These are phyloP conservation scores for Melanargia galathea DNA, from an alignment of 2,888 invertebrate genomes.

Conservation along the genomic window DNA sequence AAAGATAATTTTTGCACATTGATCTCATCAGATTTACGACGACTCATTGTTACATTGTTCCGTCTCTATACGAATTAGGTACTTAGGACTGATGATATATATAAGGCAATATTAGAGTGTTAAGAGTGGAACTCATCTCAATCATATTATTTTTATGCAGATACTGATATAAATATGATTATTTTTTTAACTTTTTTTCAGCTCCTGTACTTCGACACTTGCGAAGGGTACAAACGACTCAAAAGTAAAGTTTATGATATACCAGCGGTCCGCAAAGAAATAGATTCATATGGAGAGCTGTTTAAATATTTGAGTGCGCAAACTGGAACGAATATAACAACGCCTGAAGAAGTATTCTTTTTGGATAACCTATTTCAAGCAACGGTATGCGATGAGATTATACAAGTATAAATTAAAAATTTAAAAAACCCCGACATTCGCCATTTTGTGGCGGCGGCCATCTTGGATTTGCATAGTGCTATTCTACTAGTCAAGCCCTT, in stretches of 20 bases:
- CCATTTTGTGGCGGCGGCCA: too few relatives aligned
- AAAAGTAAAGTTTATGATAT: slow-evolving; percentile 55
- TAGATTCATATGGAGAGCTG: slow-evolving; percentile 57
- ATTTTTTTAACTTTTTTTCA: slow-evolving; percentile 46
- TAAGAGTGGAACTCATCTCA: too few relatives aligned
- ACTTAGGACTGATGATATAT: too few relatives aligned
- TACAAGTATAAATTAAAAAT: background rate
- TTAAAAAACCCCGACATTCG: too few relatives aligned
- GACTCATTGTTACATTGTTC: too few relatives aligned
- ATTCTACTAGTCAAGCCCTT: too few relatives aligned
- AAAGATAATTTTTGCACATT: too few relatives aligned
- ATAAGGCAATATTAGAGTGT: too few relatives aligned
- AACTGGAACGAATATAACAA: slow-evolving; percentile 64
- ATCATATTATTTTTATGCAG: too few relatives aligned
- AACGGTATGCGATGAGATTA: slow-evolving; percentile 55
- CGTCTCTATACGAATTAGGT: too few relatives aligned
- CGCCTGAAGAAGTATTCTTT: slow-evolving; percentile 67
- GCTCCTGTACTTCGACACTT: slow-evolving; percentile 72
- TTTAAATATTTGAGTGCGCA: slow-evolving; percentile 56
- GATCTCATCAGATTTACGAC: too few relatives aligned
- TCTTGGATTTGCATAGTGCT: too few relatives aligned
- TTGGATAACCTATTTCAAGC: slow-evolving; percentile 75
- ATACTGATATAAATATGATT: background rate
- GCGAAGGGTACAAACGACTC: slow-evolving; percentile 60
- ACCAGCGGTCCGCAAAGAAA: slow-evolving; percentile 54